Evolutionary conservation across 2,888 invertebrate species (phyloP).

Genomic region (Drosophila meridiana): DNA sequence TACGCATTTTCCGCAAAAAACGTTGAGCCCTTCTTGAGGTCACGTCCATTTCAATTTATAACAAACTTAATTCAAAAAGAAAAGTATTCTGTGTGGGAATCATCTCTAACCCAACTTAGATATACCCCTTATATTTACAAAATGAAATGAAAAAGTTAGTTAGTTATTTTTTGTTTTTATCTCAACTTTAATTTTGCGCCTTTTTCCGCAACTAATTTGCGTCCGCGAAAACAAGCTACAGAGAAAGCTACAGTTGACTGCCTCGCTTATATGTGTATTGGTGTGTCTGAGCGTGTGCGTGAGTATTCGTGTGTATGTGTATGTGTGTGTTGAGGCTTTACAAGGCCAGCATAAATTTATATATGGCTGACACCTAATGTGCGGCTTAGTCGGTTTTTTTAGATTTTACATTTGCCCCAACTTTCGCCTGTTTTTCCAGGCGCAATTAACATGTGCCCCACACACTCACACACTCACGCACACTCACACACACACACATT

Average conservation of each 20-base stretch:
- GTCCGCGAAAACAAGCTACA: neutral
- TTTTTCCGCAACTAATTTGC: constrained; percentile 9
- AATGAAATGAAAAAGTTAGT: neutral
- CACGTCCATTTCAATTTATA: neutral
- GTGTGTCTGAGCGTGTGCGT: neutral
- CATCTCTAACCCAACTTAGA: neutral
- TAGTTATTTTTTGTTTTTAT: neutral
- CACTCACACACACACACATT: constrained; percentile 11
- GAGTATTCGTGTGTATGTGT: neutral
- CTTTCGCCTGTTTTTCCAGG: constrained; percentile 48
- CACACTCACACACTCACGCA: constrained; percentile 14
- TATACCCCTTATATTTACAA: neutral
- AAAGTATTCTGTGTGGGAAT: neutral
- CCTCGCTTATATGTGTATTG: constrained; percentile 4
- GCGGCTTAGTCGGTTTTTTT: constrained; percentile 57
- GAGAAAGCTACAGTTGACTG: constrained; percentile 10
- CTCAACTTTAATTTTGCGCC: neutral
- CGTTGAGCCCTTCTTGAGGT: neutral
- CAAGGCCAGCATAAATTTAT: constrained; percentile 66
- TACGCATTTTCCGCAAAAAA: neutral
- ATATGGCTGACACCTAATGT: constrained; percentile 63
- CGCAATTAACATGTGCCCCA: constrained; percentile 55
- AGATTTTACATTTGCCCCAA: constrained; percentile 45
- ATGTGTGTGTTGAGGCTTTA: constrained; percentile 31
- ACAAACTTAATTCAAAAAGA: neutral